These are phyloP conservation scores for Linurgus olivaceus DNA, from an alignment of 2,797 vertebrate genomes.

Conservation along the genomic window DNA sequence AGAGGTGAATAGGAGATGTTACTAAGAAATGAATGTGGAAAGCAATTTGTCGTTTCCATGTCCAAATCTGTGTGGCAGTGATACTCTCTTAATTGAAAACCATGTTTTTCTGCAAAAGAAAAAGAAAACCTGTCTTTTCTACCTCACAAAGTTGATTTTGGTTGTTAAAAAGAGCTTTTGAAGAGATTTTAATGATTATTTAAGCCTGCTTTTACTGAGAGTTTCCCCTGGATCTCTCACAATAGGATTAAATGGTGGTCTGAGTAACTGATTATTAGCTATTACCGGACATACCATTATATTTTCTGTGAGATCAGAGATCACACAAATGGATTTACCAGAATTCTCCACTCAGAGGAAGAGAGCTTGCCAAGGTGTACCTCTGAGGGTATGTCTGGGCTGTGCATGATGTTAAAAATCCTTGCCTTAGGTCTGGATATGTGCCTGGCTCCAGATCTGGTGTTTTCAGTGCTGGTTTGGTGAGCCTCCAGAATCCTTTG, in stretches of 20 bases:
- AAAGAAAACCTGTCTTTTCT: background rate
- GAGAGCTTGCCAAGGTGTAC: background rate
- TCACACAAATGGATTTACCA: background rate
- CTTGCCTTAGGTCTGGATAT: background rate
- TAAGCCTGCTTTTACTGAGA: background rate
- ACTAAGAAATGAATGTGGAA: slow-evolving; percentile 4
- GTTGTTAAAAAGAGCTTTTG: background rate
- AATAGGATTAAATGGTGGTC: background rate
- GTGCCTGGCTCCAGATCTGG: background rate
- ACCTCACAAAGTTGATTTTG: background rate
- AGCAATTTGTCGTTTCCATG: slow-evolving; percentile 4
- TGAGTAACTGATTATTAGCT: background rate
- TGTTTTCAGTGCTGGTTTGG: background rate
- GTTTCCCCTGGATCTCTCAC: background rate
- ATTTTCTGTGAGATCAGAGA: background rate
- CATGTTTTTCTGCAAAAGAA: background rate
- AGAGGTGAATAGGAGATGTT: background rate
- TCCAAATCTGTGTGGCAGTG: background rate
- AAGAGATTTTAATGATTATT: background rate
- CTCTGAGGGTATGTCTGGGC: background rate
- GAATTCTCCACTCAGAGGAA: background rate
- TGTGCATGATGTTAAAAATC: background rate
- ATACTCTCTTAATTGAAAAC: slow-evolving; percentile 17
- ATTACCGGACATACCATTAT: background rate
- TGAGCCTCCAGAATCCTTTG: background rate